Evolutionary conservation across 2,888 invertebrate species (phyloP).

Genomic region (Eupithecia exiguata): DNA sequence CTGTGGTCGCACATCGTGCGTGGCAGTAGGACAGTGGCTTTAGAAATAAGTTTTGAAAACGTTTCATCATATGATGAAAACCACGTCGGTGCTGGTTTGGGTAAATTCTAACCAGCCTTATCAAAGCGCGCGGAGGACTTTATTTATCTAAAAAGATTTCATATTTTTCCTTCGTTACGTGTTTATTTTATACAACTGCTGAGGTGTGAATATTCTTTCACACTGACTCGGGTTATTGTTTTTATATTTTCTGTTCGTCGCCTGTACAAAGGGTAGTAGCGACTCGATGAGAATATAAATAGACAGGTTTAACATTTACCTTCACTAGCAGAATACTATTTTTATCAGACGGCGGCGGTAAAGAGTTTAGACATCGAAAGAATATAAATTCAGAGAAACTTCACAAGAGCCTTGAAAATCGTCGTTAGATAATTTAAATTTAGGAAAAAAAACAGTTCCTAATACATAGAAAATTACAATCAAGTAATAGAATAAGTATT

Average conservation of each 20-base stretch:
- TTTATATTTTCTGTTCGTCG: conserved; percentile 10
- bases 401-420: no score
- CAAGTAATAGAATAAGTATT: no score
- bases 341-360: not conserved
- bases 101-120: no score
- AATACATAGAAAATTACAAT: no score
- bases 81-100: no score
- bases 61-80: no score
- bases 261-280: not conserved
- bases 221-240: conserved; percentile 9
- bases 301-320: not conserved
- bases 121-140: no score
- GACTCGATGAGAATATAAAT: not conserved
- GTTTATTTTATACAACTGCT: not conserved
- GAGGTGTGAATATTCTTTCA: not conserved
- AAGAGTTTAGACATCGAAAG: not conserved
- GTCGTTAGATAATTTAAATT: no score
- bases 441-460: no score
- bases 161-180: not conserved
- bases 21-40: no score
- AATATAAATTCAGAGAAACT: not conserved
- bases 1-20: no score
- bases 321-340: not conserved
- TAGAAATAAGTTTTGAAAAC: no score
- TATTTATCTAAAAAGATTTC: not conserved